Evolutionary conservation across 2,113 vertebrate genomes (phyloP), one percentile per base, ranked within the genome.

Genomic region (Mormyrus lacerda): DNA sequence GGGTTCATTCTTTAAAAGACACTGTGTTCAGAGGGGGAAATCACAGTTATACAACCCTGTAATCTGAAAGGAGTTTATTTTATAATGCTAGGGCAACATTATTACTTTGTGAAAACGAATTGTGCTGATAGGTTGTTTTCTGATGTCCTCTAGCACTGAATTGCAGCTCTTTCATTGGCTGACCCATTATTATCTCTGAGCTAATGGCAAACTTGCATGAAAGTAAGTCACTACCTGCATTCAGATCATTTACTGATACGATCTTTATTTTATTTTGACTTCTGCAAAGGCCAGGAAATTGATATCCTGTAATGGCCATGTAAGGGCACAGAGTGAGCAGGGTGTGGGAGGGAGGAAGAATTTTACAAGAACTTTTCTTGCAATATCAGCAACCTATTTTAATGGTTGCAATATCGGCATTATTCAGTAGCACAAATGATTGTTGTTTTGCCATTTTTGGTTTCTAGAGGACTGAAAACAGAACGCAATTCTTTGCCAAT

Each of bases 351-450:
- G 45, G 44, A 15, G 21, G 35, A 35, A 58, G 1, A 58, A n/a
- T 3, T n/a, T 50, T 82, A 11, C 4, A 19, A 42, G 6, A 42
- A 21, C 42, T 47, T 44, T 84, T 84, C 21, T 84, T 44, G 48
- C 79, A 61, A 85, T 21, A 84, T 89, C 88, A 53, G 48, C 53
- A 27, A 45, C 17, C 79, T 42, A 45, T 85, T 51, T 89, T 79
- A 15, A 89, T 35, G 69, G 69, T 73, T 11, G 15, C 27, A 39
- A 76, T 35, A 39, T 35, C 4, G 0, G 3, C 31, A 76, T 19
- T 79, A 15, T 42, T 79, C 73, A 39, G 35, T 8, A 39, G 69
- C 31, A 51, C 5, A 39, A 19, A 76, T 27, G 51, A 82, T 82
- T 89, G 47, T 48, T 27, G 1, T 9, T n/a, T 27, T n/a, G 65